Evolutionary conservation across 2,797 vertebrate species (phyloP).

Genomic region (Diplodus sargus): DNA sequence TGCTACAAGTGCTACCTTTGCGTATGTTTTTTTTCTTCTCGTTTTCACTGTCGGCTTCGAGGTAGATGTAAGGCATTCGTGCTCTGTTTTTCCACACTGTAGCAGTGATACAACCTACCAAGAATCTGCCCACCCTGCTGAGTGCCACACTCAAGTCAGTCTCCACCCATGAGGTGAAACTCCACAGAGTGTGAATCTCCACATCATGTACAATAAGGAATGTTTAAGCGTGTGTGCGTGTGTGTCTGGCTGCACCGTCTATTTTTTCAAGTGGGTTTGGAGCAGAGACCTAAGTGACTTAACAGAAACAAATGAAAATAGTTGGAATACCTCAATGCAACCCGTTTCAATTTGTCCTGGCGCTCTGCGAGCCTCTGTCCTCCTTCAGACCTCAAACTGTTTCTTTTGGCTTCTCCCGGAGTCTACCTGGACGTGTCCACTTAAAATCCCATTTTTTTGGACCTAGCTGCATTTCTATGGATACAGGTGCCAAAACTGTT

Average conservation of each 20-base stretch:
- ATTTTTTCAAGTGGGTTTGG: constrained; percentile 70
- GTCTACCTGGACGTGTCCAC: constrained; percentile 27
- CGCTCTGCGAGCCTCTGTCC: constrained; percentile 43
- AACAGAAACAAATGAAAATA: constrained; percentile 82
- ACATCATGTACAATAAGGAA: constrained; percentile 72
- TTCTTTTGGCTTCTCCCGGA: constrained; percentile 29
- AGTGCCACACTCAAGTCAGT: constrained; percentile 19
- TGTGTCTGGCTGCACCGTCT: constrained; percentile 35
- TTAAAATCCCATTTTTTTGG: constrained; percentile 47
- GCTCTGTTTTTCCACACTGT: constrained; percentile 20
- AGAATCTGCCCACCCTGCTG: neutral
- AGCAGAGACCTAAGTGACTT: constrained; percentile 72
- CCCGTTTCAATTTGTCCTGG: constrained; percentile 45
- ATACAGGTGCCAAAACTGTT: constrained; percentile 48
- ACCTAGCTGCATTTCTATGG: constrained; percentile 14
- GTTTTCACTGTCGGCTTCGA: neutral
- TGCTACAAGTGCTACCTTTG: constrained; percentile 12
- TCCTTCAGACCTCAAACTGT: constrained; percentile 22
- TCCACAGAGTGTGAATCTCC: constrained; percentile 50
- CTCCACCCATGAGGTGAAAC: constrained; percentile 10
- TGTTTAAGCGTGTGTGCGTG: constrained; percentile 50
- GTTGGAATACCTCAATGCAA: constrained; percentile 65
- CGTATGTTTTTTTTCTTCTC: neutral
- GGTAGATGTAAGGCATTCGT: neutral
- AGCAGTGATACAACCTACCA: constrained; percentile 11